Evolutionary conservation across 1,140 invertebrate genomes (phyloP).

Genomic region (Liolophura sinensis): DNA sequence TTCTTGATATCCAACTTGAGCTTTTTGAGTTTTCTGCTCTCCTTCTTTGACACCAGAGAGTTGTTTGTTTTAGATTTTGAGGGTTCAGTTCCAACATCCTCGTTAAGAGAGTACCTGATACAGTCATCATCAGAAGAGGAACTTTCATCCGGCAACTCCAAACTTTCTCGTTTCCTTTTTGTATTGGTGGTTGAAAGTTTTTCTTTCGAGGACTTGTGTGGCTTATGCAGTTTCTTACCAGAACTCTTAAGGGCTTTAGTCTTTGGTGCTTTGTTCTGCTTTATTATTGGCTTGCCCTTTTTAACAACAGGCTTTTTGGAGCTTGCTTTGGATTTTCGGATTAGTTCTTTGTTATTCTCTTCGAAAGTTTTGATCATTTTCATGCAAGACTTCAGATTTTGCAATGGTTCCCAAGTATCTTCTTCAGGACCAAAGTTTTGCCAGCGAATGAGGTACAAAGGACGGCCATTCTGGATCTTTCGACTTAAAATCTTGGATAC

Average conservation of each 20-base stretch:
- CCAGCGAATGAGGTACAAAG: conserved; percentile 37
- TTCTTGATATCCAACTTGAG: too few species aligned
- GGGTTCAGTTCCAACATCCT: not conserved
- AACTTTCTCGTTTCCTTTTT: too few species aligned
- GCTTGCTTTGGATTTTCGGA: not conserved
- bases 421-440: conserved; percentile 33
- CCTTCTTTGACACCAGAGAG: too few species aligned
- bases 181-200: too few species aligned
- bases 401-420: conserved; percentile 45
- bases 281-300: too few species aligned
- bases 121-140: conserved; percentile 13
- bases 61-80: not conserved
- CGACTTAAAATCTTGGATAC: conserved; percentile 34
- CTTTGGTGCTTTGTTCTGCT: too few species aligned
- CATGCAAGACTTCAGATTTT: conserved; percentile 31
- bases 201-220: too few species aligned
- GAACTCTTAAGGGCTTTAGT: too few species aligned
- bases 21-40: too few species aligned
- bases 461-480: conserved; percentile 1
- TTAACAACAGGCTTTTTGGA: too few species aligned
- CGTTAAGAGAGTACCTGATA: not conserved
- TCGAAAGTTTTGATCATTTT: conserved; percentile 2
- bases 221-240: too few species aligned
- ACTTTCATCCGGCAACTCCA: too few species aligned
- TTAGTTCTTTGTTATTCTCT: conserved; percentile 1